Conservation (phyloP, 2,888 invertebrate genomes). For the Acleris cristana region DNA sequence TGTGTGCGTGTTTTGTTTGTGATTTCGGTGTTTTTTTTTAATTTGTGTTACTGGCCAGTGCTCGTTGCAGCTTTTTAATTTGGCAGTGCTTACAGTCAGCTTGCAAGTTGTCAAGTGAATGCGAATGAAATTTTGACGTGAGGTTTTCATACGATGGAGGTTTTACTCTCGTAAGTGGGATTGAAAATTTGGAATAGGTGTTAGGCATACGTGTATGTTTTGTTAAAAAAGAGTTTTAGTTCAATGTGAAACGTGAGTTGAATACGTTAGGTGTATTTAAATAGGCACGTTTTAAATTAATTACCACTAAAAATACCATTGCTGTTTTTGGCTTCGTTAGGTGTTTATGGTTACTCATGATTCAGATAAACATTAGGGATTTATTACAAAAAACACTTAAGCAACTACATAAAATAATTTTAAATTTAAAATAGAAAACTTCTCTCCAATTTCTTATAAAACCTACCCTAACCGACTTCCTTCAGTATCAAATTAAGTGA, state of each 20-base stretch:
- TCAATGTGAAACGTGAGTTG: too few relatives aligned
- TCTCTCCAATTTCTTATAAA: neutral
- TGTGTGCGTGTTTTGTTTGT: slow-evolving; percentile 47
- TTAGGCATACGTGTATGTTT: too few relatives aligned
- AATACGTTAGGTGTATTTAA: too few relatives aligned
- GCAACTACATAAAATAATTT: too few relatives aligned
- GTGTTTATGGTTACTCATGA: too few relatives aligned
- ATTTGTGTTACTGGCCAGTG: slow-evolving; percentile 22
- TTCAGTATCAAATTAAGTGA: neutral
- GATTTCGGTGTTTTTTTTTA: slow-evolving; percentile 42
- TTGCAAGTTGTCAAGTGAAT: slow-evolving; percentile 15
- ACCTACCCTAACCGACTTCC: neutral
- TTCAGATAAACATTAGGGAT: too few relatives aligned
- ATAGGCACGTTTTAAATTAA: too few relatives aligned
- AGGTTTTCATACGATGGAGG: slow-evolving; percentile 1
- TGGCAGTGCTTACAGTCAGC: slow-evolving; percentile 23
- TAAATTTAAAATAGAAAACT: too few relatives aligned
- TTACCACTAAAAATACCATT: too few relatives aligned
- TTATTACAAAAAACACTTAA: too few relatives aligned
- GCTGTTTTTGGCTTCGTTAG: too few relatives aligned
- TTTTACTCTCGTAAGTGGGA: neutral
- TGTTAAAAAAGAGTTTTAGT: too few relatives aligned
- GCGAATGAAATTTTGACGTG: slow-evolving; percentile 27
- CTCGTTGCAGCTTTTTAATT: slow-evolving; percentile 25
- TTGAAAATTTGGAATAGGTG: neutral